Evolutionary conservation across 1,140 invertebrate species (phyloP), one percentile per base, ranked within the genome.

Genomic region (Eupeodes corollae): DNA sequence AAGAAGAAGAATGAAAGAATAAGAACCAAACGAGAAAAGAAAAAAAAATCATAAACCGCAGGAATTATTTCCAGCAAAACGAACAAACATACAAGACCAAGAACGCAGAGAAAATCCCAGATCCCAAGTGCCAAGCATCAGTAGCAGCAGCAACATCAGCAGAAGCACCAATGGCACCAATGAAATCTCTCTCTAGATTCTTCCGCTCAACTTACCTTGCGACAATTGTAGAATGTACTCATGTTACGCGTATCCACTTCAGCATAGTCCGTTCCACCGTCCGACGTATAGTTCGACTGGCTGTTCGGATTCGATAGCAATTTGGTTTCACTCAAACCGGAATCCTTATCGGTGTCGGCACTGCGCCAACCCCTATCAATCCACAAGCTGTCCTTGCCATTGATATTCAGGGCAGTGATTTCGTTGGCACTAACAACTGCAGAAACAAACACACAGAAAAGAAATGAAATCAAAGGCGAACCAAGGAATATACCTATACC

Each of bases 151-250:
- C n/a, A n/a, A n/a, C n/a, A n/a, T n/a, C n/a, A n/a, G n/a, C n/a
- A n/a, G n/a, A n/a, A n/a, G n/a, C n/a, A n/a, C n/a, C n/a, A n/a
- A n/a, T n/a, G n/a, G n/a, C n/a, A n/a, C 21, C 8, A 26, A 8
- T 26, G 21, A 26, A 26, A 26, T 26, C 21, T 26, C 3, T 26
- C 21, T 26, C 3, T 3, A 26, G 12, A n/a, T 35, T 35, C 14
- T 35, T 35, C 14, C 14, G 34, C 14, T 3, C 0, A 15, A 46
- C 52, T 49, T 34, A 59, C 65, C 55, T 67, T 67, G 47, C 65
- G 55, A 44, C 65, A 79, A 50, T 86, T 86, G 65, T 89, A 88
- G 58, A 89, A 90, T 0, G 85, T 88, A 11, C 83, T 85, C 48
- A 89, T 58, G 56, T 74, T 80, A 35, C 79, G 70, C 9, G 79